Evolutionary conservation across 2,888 invertebrate genomes (phyloP).

Genomic region (Graphium colonna): DNA sequence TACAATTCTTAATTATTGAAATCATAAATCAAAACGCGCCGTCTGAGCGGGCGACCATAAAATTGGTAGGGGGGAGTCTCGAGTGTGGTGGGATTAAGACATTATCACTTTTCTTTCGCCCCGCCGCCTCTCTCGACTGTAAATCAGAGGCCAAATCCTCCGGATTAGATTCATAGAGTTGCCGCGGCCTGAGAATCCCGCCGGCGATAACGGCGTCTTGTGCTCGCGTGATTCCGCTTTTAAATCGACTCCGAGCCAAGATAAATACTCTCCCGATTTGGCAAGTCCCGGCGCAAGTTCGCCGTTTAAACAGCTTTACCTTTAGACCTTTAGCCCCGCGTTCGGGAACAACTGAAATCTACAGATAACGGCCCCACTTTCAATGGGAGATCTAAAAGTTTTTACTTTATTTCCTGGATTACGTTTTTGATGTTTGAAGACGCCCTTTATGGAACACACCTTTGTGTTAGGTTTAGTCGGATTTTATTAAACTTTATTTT

Average conservation of each 20-base stretch:
- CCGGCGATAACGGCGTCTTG: slow-evolving; percentile 75
- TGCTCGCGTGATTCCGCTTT: slow-evolving; percentile 78
- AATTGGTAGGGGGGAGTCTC: slow-evolving; percentile 65
- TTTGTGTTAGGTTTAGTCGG: no score
- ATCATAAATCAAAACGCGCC: slow-evolving; percentile 79
- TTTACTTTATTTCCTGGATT: no score
- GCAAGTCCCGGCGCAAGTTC: slow-evolving; percentile 56
- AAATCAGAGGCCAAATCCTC: slow-evolving; percentile 80
- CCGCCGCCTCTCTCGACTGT: slow-evolving; percentile 67
- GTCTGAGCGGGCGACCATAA: slow-evolving; percentile 76
- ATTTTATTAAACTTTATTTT: no score
- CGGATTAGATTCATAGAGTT: slow-evolving; percentile 81
- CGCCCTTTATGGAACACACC: no score
- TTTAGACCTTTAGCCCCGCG: slow-evolving; percentile 58
- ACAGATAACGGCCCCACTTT: no score
- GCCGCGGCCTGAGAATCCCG: slow-evolving; percentile 74
- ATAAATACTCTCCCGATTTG: slow-evolving; percentile 74
- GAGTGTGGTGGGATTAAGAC: slow-evolving; percentile 83
- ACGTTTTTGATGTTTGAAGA: no score
- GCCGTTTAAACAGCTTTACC: slow-evolving; percentile 62
- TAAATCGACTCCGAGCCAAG: slow-evolving; percentile 73
- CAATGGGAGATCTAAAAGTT: slow-evolving; percentile 32
- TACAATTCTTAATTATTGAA: slow-evolving; percentile 81
- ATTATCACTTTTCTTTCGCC: slow-evolving; percentile 84
- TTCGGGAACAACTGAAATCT: slow-evolving; percentile 61